Conservation (phyloP, 2,888 invertebrate genomes). For the Quadriops clusia region DNA sequence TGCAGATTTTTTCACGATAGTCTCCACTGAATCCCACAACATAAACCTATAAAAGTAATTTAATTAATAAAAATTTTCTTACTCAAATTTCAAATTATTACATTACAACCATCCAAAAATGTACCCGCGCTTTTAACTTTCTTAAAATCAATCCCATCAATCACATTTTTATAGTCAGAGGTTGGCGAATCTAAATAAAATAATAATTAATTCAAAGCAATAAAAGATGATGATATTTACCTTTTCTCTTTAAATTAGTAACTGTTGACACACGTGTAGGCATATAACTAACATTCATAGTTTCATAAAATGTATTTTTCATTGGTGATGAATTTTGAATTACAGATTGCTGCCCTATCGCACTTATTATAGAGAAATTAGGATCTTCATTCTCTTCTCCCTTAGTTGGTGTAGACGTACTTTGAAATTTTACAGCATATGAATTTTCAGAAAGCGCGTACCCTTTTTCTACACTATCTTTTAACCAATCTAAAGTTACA, state of each 20-base stretch:
- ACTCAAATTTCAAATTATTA: too few species aligned
- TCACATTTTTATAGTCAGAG: slow-evolving; percentile 20
- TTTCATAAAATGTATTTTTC: slow-evolving; percentile 13
- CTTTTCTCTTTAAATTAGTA: slow-evolving; percentile 5
- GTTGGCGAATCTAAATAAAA: slow-evolving; percentile 12
- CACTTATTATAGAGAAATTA: slow-evolving; percentile 40
- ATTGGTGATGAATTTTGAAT: neutral
- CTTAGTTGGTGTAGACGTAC: slow-evolving; percentile 61
- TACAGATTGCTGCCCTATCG: too few species aligned
- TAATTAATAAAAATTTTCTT: slow-evolving; percentile 5
- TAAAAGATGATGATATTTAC: neutral
- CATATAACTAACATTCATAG: slow-evolving; percentile 11
- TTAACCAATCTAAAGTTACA: slow-evolving; percentile 66
- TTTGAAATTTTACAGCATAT: slow-evolving; percentile 43
- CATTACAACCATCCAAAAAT: slow-evolving; percentile 83
- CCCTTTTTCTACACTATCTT: slow-evolving; percentile 61
- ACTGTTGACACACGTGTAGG: neutral
- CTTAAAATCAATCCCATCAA: slow-evolving; percentile 46
- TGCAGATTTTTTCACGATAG: slow-evolving; percentile 54
- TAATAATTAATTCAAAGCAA: neutral
- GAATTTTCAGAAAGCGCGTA: slow-evolving; percentile 53
- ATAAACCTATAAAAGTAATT: slow-evolving; percentile 43
- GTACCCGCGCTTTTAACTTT: slow-evolving; percentile 60
- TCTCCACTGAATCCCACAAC: slow-evolving; percentile 52
- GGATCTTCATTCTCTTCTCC: slow-evolving; percentile 32